Conservation (phyloP, 2,113 vertebrate genomes). For the Platysternon megacephalum region DNA sequence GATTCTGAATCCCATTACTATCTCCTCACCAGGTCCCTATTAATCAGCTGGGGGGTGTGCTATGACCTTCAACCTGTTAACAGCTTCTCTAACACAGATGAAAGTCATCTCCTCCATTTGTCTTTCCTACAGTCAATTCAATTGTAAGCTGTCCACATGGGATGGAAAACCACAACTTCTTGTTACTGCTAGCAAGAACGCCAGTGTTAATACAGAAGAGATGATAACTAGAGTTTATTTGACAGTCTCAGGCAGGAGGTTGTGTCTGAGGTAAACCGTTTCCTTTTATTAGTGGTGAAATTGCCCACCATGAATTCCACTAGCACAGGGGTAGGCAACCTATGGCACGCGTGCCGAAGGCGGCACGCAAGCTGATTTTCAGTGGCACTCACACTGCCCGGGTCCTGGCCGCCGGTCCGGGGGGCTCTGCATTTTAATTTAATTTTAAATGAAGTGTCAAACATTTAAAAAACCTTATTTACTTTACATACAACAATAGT, state of each 20-base stretch:
- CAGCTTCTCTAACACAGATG: neutral
- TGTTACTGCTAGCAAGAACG: fast-evolving
- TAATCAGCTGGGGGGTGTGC: neutral
- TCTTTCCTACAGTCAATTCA: neutral
- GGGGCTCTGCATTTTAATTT: no score
- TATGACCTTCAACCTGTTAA: neutral
- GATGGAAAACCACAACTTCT: neutral
- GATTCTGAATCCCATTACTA: neutral
- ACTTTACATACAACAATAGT: no score
- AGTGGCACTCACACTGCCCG: no score
- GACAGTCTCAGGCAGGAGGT: neutral
- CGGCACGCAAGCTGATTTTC: no score
- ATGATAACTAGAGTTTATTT: neutral
- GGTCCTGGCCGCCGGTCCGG: no score
- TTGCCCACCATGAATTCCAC: neutral
- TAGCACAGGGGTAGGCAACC: no score
- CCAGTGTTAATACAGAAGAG: neutral
- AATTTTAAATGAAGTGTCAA: no score
- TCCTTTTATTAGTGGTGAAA: neutral
- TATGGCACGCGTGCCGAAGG: no score
- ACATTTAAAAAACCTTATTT: no score
- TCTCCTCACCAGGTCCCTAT: neutral
- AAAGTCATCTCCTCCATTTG: neutral
- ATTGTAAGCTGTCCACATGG: neutral
- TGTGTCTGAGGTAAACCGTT: neutral